Base-by-base conservation (phyloP, 2,113 vertebrate species). In the Eurypyga helias region DNA sequence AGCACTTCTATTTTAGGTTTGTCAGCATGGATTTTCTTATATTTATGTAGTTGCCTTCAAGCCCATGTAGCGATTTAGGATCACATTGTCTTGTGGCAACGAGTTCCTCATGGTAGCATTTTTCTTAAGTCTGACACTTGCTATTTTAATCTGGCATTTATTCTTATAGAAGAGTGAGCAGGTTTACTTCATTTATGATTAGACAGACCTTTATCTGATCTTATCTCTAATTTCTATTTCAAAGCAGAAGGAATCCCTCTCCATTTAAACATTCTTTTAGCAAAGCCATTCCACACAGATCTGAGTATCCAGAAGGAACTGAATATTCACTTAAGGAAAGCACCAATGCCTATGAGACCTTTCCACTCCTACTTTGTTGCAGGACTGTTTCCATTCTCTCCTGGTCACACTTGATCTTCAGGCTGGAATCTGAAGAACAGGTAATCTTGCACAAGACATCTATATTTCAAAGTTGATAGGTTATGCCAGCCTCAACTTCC, bases 21-120 rank as follows among this genome's bases (percentile, higher is more conserved):
- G 2, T 29, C 65, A 73, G 20, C 2, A 2, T 9, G 4, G 8
- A 28, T 84, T 87, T 72, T 71, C 17, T 45, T 72, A 31, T 31
- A 60, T 55, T 65, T 55, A 28, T 38, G 11, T 36, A n/a, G 28
- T 73, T 84, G 70, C 11, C 8, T 91, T 75, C 58, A 11, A 65
- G 66, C 10, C 2, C 2, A 2, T 4, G 3, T 61, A 3, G 0
- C 70, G 12, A 58, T n/a, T 77, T 72, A 51, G 41, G 25, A 69
- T 43, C n/a, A 34, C 21, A 82, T 17, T 4, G 43, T 14, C 23
- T 52, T 13, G 7, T 41, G 21, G 29, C 51, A 76, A 43, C 5
- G 5, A 48, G 4, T 6, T 90, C 43, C n/a, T 77, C 5, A 0
- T 11, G 8, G 15, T 17, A 57, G 9, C 21, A 20, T 54, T 77